A percentile compares a stretch with the other conserved stretches of the same genome.
phyloP scores from a whole-genome alignment of 2,797 vertebrate species.

The Macropus fuliginosus region DNA sequence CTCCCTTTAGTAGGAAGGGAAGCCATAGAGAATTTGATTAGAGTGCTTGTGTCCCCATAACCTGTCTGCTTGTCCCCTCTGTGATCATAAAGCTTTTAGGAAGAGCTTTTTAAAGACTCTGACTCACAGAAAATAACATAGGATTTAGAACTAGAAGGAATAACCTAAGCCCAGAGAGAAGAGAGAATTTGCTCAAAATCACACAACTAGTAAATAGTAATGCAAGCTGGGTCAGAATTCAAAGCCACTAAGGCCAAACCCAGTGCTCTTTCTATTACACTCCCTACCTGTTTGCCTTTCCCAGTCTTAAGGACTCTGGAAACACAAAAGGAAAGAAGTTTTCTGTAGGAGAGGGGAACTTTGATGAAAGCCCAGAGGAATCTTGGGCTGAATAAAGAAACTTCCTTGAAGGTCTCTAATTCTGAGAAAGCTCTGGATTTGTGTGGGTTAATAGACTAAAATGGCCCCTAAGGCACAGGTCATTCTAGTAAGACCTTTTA shows the following conservation, averaged over 20 bases:
- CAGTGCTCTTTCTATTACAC: background rate
- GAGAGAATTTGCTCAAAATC: background rate
- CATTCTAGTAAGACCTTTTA: background rate
- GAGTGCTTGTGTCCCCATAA: background rate
- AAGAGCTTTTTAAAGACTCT: background rate
- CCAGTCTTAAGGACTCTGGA: background rate
- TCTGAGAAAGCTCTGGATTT: background rate
- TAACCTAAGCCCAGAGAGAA: background rate
- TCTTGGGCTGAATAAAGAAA: background rate
- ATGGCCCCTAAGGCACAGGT: background rate
- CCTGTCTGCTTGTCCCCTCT: background rate
- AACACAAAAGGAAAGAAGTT: background rate
- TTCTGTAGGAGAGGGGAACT: background rate
- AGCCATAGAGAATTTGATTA: background rate
- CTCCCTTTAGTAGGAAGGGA: background rate
- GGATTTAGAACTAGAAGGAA: background rate
- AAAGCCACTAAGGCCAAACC: background rate
- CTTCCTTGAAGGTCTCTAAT: background rate
- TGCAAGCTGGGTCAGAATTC: background rate
- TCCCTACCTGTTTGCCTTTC: background rate
- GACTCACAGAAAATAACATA: background rate
- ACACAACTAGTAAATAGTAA: background rate
- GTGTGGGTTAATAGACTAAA: background rate
- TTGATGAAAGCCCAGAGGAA: background rate
- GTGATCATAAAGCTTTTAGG: background rate